Evolutionary conservation across 1,140 invertebrate genomes (phyloP).

Genomic region (Drosophila prosaltans): DNA sequence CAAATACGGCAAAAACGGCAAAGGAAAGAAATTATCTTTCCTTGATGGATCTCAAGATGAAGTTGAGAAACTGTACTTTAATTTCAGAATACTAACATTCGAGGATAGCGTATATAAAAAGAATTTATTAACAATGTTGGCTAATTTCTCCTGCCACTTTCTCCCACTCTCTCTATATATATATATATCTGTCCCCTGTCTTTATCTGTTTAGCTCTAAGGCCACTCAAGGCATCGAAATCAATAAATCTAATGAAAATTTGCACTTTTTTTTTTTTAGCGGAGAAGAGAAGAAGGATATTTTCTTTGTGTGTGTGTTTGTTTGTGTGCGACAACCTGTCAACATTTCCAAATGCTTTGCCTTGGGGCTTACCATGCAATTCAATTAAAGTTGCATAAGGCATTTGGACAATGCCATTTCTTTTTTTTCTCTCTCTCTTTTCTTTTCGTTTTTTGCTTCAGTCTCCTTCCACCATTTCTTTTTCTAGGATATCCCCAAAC

Average conservation of each 20-base stretch:
- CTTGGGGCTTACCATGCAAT: conserved; percentile 68
- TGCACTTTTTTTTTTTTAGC: conserved; percentile 23
- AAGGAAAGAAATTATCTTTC: no score
- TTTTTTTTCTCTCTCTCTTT: background rate
- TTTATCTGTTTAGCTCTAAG: background rate
- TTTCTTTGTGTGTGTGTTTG: background rate
- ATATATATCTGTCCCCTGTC: background rate
- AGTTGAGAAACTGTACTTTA: no score
- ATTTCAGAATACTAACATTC: no score
- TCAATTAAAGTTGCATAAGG: conserved; percentile 80
- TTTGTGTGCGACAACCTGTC: conserved; percentile 34
- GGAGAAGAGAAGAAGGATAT: background rate
- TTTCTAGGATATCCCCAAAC: background rate
- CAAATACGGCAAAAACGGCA: no score
- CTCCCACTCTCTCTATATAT: no score
- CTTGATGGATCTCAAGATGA: no score
- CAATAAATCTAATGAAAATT: conserved; percentile 76
- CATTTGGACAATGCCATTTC: conserved; percentile 54
- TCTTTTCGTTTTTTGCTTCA: background rate
- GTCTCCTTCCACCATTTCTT: background rate
- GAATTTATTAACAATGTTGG: background rate
- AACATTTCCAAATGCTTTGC: conserved; percentile 39
- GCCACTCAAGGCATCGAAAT: conserved; percentile 20
- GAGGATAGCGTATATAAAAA: background rate
- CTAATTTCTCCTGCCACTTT: background rate